phyloP scores from a whole-genome alignment of 2,888 invertebrate species.

The Ceramica pisi region DNA sequence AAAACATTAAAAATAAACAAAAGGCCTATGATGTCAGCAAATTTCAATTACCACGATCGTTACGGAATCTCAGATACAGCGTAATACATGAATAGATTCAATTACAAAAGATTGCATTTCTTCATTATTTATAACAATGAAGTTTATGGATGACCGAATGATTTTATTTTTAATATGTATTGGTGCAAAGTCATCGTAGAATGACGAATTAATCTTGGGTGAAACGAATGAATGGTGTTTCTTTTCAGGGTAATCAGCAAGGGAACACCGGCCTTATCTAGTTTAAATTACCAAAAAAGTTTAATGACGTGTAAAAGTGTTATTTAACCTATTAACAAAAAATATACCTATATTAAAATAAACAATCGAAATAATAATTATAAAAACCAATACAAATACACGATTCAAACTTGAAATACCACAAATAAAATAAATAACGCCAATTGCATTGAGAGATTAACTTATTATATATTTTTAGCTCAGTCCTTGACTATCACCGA shows the following conservation, averaged over 20 bases:
- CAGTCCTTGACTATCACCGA: slow-evolving; percentile 52
- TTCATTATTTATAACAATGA: slow-evolving; percentile 1
- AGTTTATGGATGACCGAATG: neutral
- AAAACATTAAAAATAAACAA: slow-evolving; percentile 15
- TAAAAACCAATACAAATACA: no score
- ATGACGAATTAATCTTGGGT: no score
- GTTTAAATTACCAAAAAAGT: no score
- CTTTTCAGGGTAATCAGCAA: no score
- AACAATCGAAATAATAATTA: no score
- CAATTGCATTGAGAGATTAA: slow-evolving; percentile 21
- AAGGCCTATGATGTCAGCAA: slow-evolving; percentile 6
- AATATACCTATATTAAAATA: no score
- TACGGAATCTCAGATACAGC: neutral
- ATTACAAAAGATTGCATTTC: slow-evolving; percentile 1
- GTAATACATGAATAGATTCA: neutral
- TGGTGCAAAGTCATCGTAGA: no score
- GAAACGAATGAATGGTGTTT: no score
- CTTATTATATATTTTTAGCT: slow-evolving; percentile 18
- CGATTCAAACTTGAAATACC: neutral
- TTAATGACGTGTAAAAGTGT: no score
- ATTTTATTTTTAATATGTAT: no score
- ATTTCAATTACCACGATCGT: neutral
- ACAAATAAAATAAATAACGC: slow-evolving; percentile 3
- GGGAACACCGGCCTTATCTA: no score
- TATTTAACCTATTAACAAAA: no score